These are phyloP conservation scores for Eulemur mongoz DNA, from an alignment of 2,797 vertebrate genomes.

Conservation along the genomic window DNA sequence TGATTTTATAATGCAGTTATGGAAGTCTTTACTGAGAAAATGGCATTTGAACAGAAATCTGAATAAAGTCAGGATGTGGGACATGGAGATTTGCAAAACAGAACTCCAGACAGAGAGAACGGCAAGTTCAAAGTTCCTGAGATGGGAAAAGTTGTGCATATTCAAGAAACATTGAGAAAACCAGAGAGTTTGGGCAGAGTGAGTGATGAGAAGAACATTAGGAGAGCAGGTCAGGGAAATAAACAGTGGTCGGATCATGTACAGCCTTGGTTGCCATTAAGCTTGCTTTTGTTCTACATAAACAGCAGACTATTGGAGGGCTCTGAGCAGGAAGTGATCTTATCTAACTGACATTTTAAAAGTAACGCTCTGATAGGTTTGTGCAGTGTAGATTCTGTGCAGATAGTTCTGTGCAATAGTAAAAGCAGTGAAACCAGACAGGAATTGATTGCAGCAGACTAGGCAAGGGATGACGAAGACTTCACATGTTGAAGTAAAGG, in stretches of 20 bases:
- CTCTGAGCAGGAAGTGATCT: not conserved
- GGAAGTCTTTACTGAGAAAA: not conserved
- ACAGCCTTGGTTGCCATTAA: not conserved
- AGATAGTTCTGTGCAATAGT: not conserved
- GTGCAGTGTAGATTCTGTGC: not conserved
- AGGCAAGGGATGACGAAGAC: not conserved
- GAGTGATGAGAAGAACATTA: not conserved
- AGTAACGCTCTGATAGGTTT: not conserved
- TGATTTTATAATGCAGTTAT: not conserved
- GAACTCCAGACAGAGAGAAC: not conserved
- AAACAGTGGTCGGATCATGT: not conserved
- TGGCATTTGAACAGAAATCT: not conserved
- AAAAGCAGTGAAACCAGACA: not conserved
- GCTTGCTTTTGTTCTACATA: not conserved
- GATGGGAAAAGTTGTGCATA: not conserved
- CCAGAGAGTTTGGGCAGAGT: not conserved
- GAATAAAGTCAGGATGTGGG: not conserved
- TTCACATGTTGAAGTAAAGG: not conserved
- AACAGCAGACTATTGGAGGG: not conserved
- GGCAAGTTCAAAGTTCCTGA: not conserved
- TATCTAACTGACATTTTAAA: not conserved
- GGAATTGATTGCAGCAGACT: not conserved
- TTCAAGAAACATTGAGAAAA: not conserved
- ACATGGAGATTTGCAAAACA: not conserved
- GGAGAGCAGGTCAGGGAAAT: not conserved